A percentile compares a stretch with the other conserved stretches of the same genome.
These are phyloP conservation scores for Amphiura filiformis DNA, from an alignment of 35 echinoderm and acorn worm species.

Conservation along the genomic window DNA sequence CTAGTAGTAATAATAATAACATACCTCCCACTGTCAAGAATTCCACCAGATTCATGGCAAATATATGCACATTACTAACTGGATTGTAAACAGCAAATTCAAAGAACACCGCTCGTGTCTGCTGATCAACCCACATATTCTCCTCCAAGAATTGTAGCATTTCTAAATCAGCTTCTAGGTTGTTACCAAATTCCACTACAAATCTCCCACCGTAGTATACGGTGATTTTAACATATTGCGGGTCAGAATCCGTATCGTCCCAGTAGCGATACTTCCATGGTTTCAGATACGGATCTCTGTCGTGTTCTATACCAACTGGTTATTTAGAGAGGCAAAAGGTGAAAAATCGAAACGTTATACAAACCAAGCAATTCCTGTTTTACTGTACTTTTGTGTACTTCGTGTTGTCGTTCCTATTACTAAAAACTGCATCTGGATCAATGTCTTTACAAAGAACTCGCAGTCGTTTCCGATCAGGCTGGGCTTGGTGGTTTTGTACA, in stretches of 20 bases:
- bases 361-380: neutral
- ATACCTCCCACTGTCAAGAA: slow-evolving; percentile 80
- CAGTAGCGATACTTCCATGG: slow-evolving; percentile 78
- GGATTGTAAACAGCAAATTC: slow-evolving; percentile 92
- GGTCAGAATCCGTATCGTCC: slow-evolving; percentile 79
- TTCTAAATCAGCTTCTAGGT: slow-evolving; percentile 42
- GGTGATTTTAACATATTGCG: slow-evolving; percentile 31
- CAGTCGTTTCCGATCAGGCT: no score
- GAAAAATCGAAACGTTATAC: neutral
- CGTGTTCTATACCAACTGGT: slow-evolving; percentile 26
- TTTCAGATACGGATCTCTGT: neutral
- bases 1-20: no score
- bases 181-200: slow-evolving; percentile 55
- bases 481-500: no score
- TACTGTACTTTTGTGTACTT: neutral
- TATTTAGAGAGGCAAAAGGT: neutral
- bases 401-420: neutral
- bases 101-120: slow-evolving; percentile 78
- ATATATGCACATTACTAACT: slow-evolving; percentile 48
- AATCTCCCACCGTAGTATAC: slow-evolving; percentile 83
- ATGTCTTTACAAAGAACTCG: no score
- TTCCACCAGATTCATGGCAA: slow-evolving; percentile 56
- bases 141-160: slow-evolving; percentile 74
- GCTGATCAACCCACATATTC: slow-evolving; percentile 76
- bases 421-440: no score